phyloP scores from a whole-genome alignment of 1,140 invertebrate species.

The Pseudomyrmex sp. region DNA sequence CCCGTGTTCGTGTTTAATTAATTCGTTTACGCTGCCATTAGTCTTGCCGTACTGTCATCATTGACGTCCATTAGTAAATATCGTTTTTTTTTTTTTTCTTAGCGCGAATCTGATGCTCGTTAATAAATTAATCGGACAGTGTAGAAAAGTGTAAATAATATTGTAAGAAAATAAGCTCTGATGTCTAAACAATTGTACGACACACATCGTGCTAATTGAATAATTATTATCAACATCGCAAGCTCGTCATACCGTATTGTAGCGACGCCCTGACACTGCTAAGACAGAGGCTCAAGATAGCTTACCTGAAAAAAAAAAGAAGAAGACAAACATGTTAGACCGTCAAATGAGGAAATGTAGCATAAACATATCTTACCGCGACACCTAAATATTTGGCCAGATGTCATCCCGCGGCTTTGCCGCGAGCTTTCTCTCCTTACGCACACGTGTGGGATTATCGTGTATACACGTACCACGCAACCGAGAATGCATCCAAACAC shows the following conservation, averaged over 20 bases:
- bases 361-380: slow-evolving; percentile 69
- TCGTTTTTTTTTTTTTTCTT: background rate
- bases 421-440: background rate
- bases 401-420: slow-evolving; percentile 58
- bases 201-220: background rate
- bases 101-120: background rate
- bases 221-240: slow-evolving; percentile 14
- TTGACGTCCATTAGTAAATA: background rate
- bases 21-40: slow-evolving; percentile 25
- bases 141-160: too few species aligned
- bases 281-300: slow-evolving; percentile 56
- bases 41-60: slow-evolving; percentile 15
- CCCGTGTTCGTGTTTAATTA: slow-evolving; percentile 50
- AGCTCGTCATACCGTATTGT: slow-evolving; percentile 31
- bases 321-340: slow-evolving; percentile 66
- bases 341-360: slow-evolving; percentile 30
- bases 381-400: slow-evolving; percentile 78
- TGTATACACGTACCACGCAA: background rate
- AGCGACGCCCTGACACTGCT: background rate
- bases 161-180: background rate
- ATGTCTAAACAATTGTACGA: slow-evolving; percentile 2
- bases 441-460: slow-evolving; percentile 5
- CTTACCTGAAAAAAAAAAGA: slow-evolving; percentile 77
- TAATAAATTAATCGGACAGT: too few species aligned
- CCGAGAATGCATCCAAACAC: slow-evolving; percentile 18